These are phyloP conservation scores for Callinectes sapidus DNA, from an alignment of 2,888 invertebrate species.

Conservation along the genomic window DNA sequence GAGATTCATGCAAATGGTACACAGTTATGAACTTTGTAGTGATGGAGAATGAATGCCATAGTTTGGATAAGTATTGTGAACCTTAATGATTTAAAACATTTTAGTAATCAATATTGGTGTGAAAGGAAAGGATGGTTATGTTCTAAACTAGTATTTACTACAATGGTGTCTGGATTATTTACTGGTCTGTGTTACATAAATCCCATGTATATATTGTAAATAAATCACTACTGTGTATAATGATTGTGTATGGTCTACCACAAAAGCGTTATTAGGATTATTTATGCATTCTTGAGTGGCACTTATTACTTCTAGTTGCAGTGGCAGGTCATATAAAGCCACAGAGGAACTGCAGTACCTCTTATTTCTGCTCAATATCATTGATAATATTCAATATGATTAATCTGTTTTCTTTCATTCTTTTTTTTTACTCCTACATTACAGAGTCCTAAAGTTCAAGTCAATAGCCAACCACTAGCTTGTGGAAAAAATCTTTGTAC, in stretches of 20 bases:
- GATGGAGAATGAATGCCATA: neutral
- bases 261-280: neutral
- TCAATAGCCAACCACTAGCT: too few species aligned
- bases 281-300: neutral
- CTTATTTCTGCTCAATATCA: too few species aligned
- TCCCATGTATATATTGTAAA: constrained; percentile 33
- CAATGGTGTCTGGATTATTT: constrained; percentile 12
- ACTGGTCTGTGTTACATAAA: constrained; percentile 34
- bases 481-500: too few species aligned
- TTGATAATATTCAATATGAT: too few species aligned
- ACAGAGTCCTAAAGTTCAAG: too few species aligned
- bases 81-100: neutral
- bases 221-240: neutral
- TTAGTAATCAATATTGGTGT: neutral
- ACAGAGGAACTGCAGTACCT: too few species aligned
- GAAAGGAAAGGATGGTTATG: neutral
- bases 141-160: neutral
- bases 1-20: neutral
- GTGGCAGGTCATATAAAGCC: too few species aligned
- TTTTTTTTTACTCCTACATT: too few species aligned
- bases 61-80: constrained; percentile 4
- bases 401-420: too few species aligned
- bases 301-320: too few species aligned
- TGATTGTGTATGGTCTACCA: neutral
- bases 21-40: neutral